These are phyloP conservation scores for Rana temporaria DNA, from an alignment of 2,113 vertebrate genomes.

Conservation along the genomic window DNA sequence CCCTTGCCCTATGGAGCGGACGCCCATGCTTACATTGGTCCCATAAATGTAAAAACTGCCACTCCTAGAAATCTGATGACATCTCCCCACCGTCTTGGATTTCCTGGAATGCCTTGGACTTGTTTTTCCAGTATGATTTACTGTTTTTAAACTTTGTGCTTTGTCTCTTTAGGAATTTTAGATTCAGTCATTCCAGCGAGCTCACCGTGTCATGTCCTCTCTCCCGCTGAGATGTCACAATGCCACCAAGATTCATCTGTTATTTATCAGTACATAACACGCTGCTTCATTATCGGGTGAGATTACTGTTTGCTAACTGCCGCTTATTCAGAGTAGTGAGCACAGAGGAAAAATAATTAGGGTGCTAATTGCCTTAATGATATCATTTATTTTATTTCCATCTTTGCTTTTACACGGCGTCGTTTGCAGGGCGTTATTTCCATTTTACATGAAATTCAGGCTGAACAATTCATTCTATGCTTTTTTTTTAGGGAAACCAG, in stretches of 20 bases:
- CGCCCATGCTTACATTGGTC: no score
- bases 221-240: constrained; percentile 1
- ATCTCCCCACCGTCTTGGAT: no score
- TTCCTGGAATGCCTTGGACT: no score
- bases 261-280: background rate
- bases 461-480: background rate
- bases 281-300: constrained; percentile 44
- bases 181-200: background rate
- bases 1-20: no score
- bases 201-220: constrained; percentile 3
- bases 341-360: constrained; percentile 44
- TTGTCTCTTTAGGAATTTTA: background rate
- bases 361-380: constrained; percentile 53
- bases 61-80: no score
- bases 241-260: constrained; percentile 20
- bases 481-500: no score
- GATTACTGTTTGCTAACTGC: constrained; percentile 32
- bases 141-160: background rate
- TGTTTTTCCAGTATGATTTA: no score
- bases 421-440: constrained; percentile 5
- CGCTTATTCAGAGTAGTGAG: constrained; percentile 23
- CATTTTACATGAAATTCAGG: background rate
- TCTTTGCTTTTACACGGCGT: constrained; percentile 27
- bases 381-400: constrained; percentile 49
- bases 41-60: no score